phyloP scores from a whole-genome alignment of 2,797 vertebrate species.

The Pangasius krempfi region DNA sequence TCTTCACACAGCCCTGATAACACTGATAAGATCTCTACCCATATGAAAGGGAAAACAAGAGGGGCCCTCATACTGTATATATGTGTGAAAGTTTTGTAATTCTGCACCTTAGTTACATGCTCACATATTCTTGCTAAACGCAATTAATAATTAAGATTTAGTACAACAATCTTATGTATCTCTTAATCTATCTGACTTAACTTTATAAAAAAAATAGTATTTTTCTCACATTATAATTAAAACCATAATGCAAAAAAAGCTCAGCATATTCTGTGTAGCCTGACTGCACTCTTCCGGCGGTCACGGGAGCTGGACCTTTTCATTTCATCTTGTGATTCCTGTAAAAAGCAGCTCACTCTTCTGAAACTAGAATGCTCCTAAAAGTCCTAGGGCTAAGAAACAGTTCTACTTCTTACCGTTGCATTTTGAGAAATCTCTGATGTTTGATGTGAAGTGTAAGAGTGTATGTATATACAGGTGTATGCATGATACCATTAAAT shows the following conservation, averaged over 20 bases:
- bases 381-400: neutral
- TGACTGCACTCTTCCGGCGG: neutral
- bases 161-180: neutral
- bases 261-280: neutral
- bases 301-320: neutral
- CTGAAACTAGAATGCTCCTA: neutral
- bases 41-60: constrained; percentile 25
- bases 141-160: constrained; percentile 28
- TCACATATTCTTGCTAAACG: constrained; percentile 39
- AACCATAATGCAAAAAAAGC: neutral
- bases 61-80: constrained; percentile 53
- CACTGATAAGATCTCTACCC: constrained; percentile 5
- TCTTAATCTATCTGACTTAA: neutral
- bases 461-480: neutral
- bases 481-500: neutral
- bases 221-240: neutral
- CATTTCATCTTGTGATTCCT: neutral
- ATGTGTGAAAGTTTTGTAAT: constrained; percentile 64
- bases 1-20: neutral
- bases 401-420: neutral
- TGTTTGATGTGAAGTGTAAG: neutral
- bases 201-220: neutral
- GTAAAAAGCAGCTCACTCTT: neutral
- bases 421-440: neutral
- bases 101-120: constrained; percentile 39